Evolutionary conservation across 2,797 vertebrate species (phyloP).

Genomic region (Rhabdophis nuchalis): DNA sequence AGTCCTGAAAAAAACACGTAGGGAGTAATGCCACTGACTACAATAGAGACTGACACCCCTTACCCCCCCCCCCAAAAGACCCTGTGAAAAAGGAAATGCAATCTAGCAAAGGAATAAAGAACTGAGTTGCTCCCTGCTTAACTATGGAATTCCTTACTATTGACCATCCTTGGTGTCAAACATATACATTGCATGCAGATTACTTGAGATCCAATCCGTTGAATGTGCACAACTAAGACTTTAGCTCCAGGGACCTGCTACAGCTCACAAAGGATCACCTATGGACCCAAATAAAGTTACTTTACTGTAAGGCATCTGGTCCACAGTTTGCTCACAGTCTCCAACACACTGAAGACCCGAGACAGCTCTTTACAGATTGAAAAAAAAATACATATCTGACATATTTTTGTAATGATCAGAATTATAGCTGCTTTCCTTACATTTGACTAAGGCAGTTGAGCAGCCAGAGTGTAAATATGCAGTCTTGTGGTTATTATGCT

Average conservation of each 20-base stretch:
- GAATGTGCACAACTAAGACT: neutral
- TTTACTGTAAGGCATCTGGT: neutral
- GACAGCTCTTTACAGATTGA: neutral
- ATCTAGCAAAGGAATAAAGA: neutral
- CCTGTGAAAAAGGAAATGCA: neutral
- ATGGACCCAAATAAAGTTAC: neutral
- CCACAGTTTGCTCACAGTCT: neutral
- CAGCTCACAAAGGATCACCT: neutral
- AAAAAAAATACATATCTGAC: neutral
- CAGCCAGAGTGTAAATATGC: neutral
- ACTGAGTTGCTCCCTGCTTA: neutral
- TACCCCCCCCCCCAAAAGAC: accelerated
- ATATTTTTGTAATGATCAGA: neutral
- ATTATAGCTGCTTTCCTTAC: neutral
- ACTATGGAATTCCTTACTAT: neutral
- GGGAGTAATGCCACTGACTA: neutral
- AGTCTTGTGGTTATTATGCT: neutral
- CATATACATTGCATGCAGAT: neutral
- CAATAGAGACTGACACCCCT: neutral
- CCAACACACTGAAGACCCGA: neutral
- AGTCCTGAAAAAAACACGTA: neutral
- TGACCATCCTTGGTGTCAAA: neutral
- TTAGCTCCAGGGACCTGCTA: neutral
- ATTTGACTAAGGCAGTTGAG: neutral
- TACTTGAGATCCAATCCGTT: neutral